Conservation (phyloP, 2,113 vertebrate species). For the Dromaius novaehollandiae region DNA sequence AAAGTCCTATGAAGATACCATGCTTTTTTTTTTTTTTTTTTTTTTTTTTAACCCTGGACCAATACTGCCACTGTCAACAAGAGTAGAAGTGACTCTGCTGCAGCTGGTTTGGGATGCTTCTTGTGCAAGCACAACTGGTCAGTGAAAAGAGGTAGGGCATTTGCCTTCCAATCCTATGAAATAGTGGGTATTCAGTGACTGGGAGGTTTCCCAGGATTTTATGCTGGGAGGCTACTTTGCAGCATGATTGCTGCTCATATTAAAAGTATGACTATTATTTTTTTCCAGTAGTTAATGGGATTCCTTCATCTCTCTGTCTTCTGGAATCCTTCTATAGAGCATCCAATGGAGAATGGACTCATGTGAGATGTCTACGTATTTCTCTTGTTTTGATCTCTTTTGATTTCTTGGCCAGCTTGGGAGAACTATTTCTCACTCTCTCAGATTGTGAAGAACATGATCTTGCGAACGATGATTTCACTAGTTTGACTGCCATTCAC, state of each 20-base stretch:
- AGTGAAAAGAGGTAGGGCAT: not conserved
- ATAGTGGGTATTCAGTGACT: not conserved
- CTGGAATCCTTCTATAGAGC: not conserved
- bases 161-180: not conserved
- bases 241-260: not conserved
- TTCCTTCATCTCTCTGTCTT: not conserved
- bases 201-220: not conserved
- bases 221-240: not conserved
- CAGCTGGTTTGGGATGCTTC: not conserved
- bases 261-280: not conserved
- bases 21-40: not conserved
- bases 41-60: not conserved
- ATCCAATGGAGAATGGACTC: not conserved
- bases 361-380: not conserved
- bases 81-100: not conserved
- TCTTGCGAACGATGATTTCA: not conserved
- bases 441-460: not conserved
- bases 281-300: not conserved
- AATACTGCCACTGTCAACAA: not conserved
- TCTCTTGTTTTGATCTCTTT: not conserved
- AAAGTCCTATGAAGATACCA: not conserved
- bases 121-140: not conserved
- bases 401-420: not conserved
- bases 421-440: not conserved
- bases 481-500: not conserved